These are phyloP conservation scores for Cossypha dichroa DNA, from an alignment of 2,797 vertebrate genomes.

Conservation along the genomic window DNA sequence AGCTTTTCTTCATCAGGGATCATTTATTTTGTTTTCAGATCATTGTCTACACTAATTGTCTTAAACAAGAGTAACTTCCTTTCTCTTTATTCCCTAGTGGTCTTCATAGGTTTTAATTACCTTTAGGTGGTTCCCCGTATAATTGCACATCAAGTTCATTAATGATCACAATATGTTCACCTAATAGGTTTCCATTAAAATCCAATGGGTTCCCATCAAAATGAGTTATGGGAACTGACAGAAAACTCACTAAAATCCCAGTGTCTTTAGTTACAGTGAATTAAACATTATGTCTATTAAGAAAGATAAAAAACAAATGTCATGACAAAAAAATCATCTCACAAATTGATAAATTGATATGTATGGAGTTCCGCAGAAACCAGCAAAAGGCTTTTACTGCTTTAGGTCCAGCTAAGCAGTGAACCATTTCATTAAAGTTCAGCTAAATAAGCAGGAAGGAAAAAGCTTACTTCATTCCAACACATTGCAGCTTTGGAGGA, in stretches of 20 bases:
- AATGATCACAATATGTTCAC: conserved; percentile 77
- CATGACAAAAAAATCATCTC: background rate
- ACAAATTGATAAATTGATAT: background rate
- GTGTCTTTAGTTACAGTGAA: conserved; percentile 69
- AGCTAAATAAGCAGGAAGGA: background rate
- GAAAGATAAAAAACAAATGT: conserved; percentile 3
- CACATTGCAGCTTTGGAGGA: background rate
- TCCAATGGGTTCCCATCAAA: conserved; percentile 77
- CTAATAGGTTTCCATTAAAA: conserved; percentile 80
- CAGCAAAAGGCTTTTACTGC: background rate
- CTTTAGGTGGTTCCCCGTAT: conserved; percentile 71
- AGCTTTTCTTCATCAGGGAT: conserved; percentile 70
- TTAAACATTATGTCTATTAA: conserved; percentile 61
- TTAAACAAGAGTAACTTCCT: conserved; percentile 77
- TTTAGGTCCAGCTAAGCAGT: background rate
- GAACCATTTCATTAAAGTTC: background rate
- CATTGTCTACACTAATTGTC: conserved; percentile 78
- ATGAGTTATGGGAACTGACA: conserved; percentile 71
- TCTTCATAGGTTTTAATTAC: conserved; percentile 77
- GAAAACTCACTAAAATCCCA: conserved; percentile 67
- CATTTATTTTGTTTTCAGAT: conserved; percentile 77
- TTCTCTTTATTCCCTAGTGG: conserved; percentile 75
- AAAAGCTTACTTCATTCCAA: background rate
- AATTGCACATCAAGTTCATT: conserved; percentile 72
- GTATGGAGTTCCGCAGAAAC: background rate